phyloP scores from a whole-genome alignment of 2,797 vertebrate genomes.

The Pangasius krempfi region DNA sequence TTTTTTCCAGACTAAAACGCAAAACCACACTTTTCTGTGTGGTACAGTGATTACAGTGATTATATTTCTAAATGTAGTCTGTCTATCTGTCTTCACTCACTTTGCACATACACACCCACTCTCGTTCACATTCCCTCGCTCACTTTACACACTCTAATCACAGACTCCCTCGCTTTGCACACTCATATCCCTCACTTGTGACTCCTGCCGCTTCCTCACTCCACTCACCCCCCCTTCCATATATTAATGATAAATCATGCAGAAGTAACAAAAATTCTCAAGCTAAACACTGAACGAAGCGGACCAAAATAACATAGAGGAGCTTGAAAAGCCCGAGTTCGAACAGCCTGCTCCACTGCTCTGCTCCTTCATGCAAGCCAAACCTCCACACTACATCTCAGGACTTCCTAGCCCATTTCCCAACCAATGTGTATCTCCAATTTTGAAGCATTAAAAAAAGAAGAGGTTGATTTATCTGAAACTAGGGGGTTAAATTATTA shows the following conservation, averaged over 20 bases:
- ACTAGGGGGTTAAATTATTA: not conserved
- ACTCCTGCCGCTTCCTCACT: not conserved
- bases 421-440: not conserved
- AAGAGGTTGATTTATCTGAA: not conserved
- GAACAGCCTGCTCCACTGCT: not conserved
- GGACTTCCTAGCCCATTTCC: not conserved
- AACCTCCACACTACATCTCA: not conserved
- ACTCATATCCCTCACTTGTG: not conserved
- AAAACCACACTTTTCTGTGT: not conserved
- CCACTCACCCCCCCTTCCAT: not conserved
- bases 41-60: constrained; percentile 13
- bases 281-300: not conserved
- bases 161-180: not conserved
- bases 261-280: not conserved
- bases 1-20: not conserved
- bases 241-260: not conserved
- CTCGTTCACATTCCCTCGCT: not conserved
- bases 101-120: not conserved
- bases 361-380: not conserved
- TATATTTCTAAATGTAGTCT: constrained; percentile 13
- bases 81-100: no score
- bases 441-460: not conserved
- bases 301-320: not conserved
- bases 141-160: not conserved
- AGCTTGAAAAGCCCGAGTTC: not conserved